phyloP scores from a whole-genome alignment of 37 sponge, comb jelly and placozoan species.

The Aphrocallistes beatrix region DNA sequence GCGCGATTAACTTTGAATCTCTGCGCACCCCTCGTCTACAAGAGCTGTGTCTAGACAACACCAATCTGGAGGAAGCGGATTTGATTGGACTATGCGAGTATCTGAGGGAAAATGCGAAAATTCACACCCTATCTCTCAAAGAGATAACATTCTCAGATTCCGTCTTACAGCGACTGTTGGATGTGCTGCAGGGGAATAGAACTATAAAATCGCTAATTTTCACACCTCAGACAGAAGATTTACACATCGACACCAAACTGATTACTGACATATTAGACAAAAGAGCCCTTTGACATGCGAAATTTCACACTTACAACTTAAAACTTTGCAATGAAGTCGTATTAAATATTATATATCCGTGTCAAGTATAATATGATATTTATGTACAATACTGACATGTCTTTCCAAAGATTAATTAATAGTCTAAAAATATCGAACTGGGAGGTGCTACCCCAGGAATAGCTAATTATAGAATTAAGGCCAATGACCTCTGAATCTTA shows the following conservation, averaged over 20 bases:
- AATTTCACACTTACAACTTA: not conserved
- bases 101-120: not conserved
- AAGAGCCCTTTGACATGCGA: constrained; percentile 17
- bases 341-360: no score
- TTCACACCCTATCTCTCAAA: not conserved
- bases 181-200: not conserved
- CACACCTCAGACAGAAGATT: not conserved
- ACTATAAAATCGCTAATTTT: not conserved
- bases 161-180: not conserved
- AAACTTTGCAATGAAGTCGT: not conserved
- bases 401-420: not conserved
- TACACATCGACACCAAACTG: not conserved
- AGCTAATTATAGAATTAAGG: no score
- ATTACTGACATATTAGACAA: not conserved
- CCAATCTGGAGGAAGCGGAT: not conserved
- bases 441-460: no score
- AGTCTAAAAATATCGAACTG: not conserved
- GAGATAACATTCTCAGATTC: not conserved
- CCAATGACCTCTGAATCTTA: no score
- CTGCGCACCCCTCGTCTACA: not conserved
- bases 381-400: not conserved
- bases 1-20: not conserved
- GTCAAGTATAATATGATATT: not conserved
- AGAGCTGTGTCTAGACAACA: not conserved
- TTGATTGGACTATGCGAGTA: not conserved